A percentile compares a stretch with the other conserved stretches of the same genome.
Conservation (phyloP, 1,140 invertebrate genomes). For the Drepana arcuata region DNA sequence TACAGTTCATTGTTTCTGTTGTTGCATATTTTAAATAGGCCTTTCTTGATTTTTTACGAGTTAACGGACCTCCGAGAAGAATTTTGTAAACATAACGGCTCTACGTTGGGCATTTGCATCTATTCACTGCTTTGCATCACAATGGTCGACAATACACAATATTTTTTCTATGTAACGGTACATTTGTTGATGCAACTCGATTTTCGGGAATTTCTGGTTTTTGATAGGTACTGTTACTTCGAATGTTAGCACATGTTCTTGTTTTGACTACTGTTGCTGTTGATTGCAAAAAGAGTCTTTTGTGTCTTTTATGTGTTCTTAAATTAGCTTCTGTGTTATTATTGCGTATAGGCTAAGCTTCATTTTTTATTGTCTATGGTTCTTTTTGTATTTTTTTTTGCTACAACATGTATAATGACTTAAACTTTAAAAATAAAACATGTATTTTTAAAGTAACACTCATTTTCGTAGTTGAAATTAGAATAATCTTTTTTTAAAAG, state of each 20-base stretch:
- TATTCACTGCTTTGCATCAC: constrained; percentile 16
- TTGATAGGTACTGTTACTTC: constrained; percentile 13
- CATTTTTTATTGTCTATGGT: constrained; percentile 10
- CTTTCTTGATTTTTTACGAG: constrained; percentile 35
- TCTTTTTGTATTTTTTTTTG: constrained; percentile 10
- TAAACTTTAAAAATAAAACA: constrained; percentile 3
- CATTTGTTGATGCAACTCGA: constrained; percentile 7
- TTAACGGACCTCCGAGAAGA: constrained; percentile 55
- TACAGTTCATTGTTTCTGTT: constrained; percentile 27
- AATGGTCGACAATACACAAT: constrained; percentile 7
- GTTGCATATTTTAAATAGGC: constrained; percentile 31
- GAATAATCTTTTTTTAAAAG: no score
- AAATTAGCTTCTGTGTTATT: constrained; percentile 16
- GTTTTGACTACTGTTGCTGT: constrained; percentile 27
- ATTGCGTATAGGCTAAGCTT: no score
- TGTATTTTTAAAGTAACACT: no score
- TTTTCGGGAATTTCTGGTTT: constrained; percentile 17
- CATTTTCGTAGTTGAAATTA: no score
- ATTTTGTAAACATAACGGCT: constrained; percentile 64
- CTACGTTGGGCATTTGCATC: constrained; percentile 39
- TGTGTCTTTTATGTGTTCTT: constrained; percentile 12
- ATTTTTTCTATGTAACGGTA: constrained; percentile 9
- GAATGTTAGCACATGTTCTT: constrained; percentile 24
- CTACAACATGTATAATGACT: neutral
- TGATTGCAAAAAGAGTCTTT: no score